Base-by-base conservation (phyloP, 1,140 invertebrate species). In the Sinonovacula constricta region DNA sequence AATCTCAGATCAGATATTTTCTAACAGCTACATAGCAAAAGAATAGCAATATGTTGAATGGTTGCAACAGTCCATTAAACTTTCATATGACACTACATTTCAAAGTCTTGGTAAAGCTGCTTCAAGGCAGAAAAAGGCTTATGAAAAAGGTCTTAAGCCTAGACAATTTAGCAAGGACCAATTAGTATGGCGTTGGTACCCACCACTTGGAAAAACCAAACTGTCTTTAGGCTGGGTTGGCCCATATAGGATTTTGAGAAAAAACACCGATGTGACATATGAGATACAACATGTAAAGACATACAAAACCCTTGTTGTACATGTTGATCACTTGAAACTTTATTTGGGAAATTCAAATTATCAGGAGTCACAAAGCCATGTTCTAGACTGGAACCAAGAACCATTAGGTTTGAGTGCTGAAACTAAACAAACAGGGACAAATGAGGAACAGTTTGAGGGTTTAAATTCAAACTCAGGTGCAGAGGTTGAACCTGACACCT, bases 11-110 rank as follows among this genome's bases (percentile, higher is more conserved):
- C 7, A 18, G 18, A 45, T 10, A 45, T 45, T 10, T 45, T 45
- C 18, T 7, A 45, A 10, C 7, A 45, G 39, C 18, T 45, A 45
- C 39, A 45, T 45, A 18, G 7, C 18, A 45, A 45, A 10, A 45
- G 39, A 45, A 45, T 7, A 45, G 39, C 34, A 45, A 24, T 65
- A 45, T 39, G 62, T 39, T 24, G 1, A 65, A n/a, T 22, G 62
- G 62, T 45, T 65, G 28, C 7, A 33, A n/a, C 4, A 15, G n/a
- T 65, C 34, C 18, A 31, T 65, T 14, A 34, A 65, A 33, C 5
- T 65, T 10, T 65, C 62, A 4, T 45, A 26, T 65, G 62, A 65
- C 24, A 34, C 62, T 7, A 39, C 62, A 45, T 65, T 65, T 33
- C 34, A 65, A 12, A 39, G 49, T 65, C 62, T 65, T 15, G 49